phyloP scores from a whole-genome alignment of 2,888 invertebrate species.

The Melinaea marsaeus region DNA sequence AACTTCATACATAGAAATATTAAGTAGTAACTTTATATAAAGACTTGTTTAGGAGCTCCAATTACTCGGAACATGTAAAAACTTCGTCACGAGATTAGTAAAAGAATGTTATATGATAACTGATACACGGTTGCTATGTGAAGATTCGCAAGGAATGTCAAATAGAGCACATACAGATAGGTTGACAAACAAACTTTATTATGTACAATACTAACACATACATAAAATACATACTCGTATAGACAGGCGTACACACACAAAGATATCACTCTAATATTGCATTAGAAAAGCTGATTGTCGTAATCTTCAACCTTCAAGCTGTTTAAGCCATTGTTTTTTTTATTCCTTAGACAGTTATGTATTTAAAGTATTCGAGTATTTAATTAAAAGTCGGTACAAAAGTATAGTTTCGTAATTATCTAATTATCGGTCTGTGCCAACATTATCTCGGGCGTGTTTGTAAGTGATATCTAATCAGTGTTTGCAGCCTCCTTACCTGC shows the following conservation, averaged over 20 bases:
- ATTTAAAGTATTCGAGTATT: background rate
- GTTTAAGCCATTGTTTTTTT: too few relatives aligned
- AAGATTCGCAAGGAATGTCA: conserved; percentile 14
- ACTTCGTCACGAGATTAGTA: conserved; percentile 36
- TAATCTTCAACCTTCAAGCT: too few relatives aligned
- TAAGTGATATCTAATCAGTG: conserved; percentile 63
- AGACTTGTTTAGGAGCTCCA: conserved; percentile 8
- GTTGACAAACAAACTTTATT: conserved; percentile 5
- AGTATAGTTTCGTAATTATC: conserved; percentile 30
- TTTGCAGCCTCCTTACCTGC: conserved; percentile 63
- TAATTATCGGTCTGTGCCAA: conserved; percentile 39
- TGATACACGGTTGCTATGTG: conserved; percentile 35
- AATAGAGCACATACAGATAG: background rate
- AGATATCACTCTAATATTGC: too few relatives aligned
- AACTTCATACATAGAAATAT: conserved; percentile 16
- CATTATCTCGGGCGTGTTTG: conserved; percentile 50
- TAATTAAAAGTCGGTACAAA: conserved; percentile 1
- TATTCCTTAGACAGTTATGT: too few relatives aligned
- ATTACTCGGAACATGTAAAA: conserved; percentile 34
- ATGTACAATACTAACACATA: background rate
- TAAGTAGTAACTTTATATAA: background rate
- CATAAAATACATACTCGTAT: too few relatives aligned
- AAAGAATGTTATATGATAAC: conserved; percentile 36
- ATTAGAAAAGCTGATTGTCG: too few relatives aligned
- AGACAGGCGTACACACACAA: too few relatives aligned